Base-by-base conservation (phyloP, 2,797 vertebrate genomes). In the Syncerus caffer region DNA sequence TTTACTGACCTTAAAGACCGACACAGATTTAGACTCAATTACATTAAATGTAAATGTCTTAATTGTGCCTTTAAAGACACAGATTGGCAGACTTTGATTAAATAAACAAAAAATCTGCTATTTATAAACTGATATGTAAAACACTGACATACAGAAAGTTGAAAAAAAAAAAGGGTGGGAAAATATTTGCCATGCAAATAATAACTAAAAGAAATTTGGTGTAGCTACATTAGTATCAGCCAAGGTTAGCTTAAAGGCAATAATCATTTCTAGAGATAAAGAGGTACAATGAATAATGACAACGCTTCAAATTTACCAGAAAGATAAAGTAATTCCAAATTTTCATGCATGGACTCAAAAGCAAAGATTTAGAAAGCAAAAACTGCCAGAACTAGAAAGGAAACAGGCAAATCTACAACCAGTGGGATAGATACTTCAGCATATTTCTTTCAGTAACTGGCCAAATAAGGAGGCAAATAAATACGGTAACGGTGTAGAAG, bases 11-110 rank as follows among this genome's bases (percentile, higher is more conserved):
- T 96, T 86, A 83, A 95, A 95, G 23, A 87, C 23, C 27, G 79
- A 60, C 29, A 74, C 3, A 27, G 62, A 95, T 89, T 96, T 78
- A 85, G 76, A 95, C 74, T 93, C 51, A 88, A 45, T 96, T 93
- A 93, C n/a, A 97, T 38, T 86, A 96, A 87, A 89, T 60, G 79
- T 92, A 85, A 85, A 86, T 51, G 71, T 90, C 34, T 74, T 93
- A 87, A 64, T 25, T 92, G 17, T 96, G 45, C 19, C 38, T 79
- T 96, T 93, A 95, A 93, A 76, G 84, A 96, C 60, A 80, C 91
- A 95, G 78, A 91, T 16, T 29, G 57, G 51, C 9, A 90, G 25
- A 31, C 19, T 83, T 47, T 53, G 58, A 86, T 85, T 74, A 85
- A 92, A 85, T 87, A 93, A 97, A 87, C 6, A 96, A 45, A 93